phyloP scores from a whole-genome alignment of 2,797 vertebrate genomes.

The Tinamus major region DNA sequence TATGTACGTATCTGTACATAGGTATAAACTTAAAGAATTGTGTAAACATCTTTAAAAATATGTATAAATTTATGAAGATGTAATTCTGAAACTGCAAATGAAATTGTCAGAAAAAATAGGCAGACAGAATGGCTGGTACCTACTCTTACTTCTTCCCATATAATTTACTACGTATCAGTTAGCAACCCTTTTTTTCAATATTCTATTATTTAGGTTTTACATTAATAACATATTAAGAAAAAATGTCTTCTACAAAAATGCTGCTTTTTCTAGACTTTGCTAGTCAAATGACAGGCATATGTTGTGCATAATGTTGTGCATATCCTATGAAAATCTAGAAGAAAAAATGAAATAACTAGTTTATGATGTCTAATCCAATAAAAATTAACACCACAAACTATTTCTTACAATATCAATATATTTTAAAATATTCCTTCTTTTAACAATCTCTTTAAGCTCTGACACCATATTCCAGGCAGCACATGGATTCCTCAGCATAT shows the following conservation, averaged over 20 bases:
- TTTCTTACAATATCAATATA: background rate
- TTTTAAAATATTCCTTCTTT: background rate
- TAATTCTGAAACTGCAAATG: background rate
- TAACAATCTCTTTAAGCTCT: background rate
- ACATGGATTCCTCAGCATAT: constrained; percentile 8
- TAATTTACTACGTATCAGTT: background rate
- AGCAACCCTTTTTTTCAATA: background rate
- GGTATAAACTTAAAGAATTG: too few species aligned
- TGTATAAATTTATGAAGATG: background rate
- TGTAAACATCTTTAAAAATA: background rate
- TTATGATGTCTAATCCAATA: background rate
- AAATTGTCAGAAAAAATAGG: background rate
- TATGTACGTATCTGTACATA: background rate
- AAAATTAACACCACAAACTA: background rate
- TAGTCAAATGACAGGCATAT: background rate
- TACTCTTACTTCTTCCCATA: background rate
- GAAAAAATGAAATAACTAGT: background rate
- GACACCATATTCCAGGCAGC: background rate
- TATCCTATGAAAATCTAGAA: background rate
- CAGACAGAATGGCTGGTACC: background rate
- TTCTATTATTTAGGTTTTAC: background rate
- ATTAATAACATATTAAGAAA: background rate
- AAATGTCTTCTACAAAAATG: background rate
- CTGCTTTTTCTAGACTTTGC: background rate
- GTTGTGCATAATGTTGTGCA: background rate